Base-by-base conservation (phyloP, 2,888 invertebrate species). In the Ganaspis brasiliensis region DNA sequence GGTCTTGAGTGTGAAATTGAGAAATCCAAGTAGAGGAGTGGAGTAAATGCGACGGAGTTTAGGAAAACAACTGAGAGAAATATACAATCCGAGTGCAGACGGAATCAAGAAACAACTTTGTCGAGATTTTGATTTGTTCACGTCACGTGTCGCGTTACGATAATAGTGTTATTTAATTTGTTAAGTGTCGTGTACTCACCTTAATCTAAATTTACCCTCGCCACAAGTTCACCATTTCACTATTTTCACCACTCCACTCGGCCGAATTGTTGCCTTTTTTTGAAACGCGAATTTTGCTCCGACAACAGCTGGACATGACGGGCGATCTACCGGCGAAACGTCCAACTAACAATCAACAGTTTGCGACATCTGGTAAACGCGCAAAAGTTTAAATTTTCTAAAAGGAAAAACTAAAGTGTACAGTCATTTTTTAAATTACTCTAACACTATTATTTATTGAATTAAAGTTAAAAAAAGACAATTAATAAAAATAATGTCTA, bases 141-240 rank as follows among this genome's bases (percentile, higher is more conserved):
- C 2, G 71, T 8, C 61, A 61, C 59, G 45, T 74, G 74, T 77
- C 55, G 75, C 31, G 75, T 73, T 31, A 26, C 9, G 12, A 24
- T 19, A 49, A 35, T 61, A 56, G 24, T 3, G 24, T 55, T 70
- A 24, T 52, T 45, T 35, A 49, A 40, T 75, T 73, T 55, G 14
- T 26, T 19, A 9, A n/a, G 16, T 37, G 76, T 61, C 71, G 56
- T 81, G 52, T 81, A 86, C 88, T 88, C 85, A 88, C 89, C 84
- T 87, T 79, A 81, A 80, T 85, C 85, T 86, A 86, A 86, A 85
- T 83, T 84, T 85, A 86, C 80, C 83, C 84, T 73, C 83, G 79
- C 85, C 83, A 86, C 85, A 82, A 83, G 81, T 85, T 83, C 85
- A 88, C 86, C 89, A 88, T 86, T 83, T 87, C 87, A 85, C 88